Conservation (phyloP, 2,113 vertebrate species). For the Gavialis gangeticus region DNA sequence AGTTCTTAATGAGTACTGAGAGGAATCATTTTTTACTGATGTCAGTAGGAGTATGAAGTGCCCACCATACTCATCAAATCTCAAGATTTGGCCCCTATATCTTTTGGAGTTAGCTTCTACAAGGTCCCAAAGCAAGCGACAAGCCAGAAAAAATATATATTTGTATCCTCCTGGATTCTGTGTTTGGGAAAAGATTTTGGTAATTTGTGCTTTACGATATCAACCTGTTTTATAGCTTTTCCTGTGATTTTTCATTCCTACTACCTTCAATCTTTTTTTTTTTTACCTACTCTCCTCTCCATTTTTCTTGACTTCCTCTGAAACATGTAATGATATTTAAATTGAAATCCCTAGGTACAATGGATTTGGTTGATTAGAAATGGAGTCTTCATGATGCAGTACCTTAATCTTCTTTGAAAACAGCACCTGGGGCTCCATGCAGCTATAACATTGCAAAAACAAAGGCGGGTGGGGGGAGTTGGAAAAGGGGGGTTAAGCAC, state of each 20-base stretch:
- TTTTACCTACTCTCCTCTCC: background rate
- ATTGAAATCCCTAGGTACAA: conserved; percentile 40
- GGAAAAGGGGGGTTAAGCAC: background rate
- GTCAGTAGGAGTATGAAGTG: background rate
- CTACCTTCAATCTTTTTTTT: conserved; percentile 22
- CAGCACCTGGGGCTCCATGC: background rate
- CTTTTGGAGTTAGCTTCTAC: background rate
- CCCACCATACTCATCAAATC: background rate
- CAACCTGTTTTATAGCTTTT: background rate
- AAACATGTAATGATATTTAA: conserved; percentile 65
- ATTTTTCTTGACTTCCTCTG: conserved; percentile 42
- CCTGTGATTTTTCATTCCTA: background rate
- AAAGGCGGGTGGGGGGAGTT: background rate
- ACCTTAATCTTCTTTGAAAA: conserved; percentile 59
- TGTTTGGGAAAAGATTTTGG: background rate
- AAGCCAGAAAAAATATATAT: background rate
- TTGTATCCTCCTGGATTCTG: background rate
- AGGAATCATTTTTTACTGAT: background rate
- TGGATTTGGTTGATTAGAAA: conserved; percentile 65
- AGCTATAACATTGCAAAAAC: conserved; percentile 49
- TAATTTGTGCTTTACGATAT: background rate
- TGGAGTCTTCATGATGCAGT: conserved; percentile 20
- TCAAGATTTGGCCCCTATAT: background rate
- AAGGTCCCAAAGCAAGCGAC: background rate
- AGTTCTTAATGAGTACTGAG: background rate